Conservation (phyloP, 2,113 vertebrate genomes). For the Pachyramphus minor region DNA sequence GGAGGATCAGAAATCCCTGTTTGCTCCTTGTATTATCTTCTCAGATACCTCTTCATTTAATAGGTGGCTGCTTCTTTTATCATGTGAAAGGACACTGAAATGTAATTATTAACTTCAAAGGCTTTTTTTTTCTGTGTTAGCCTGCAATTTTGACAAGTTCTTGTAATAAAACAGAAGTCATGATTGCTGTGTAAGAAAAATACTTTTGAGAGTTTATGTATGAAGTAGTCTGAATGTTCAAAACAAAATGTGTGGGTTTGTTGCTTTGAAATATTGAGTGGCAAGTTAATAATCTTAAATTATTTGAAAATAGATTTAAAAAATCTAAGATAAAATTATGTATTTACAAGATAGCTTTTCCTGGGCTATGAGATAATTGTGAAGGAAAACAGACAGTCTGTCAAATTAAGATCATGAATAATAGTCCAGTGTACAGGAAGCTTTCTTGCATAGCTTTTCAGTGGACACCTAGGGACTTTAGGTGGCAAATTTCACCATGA, state of each 20-base stretch:
- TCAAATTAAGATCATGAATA: background rate
- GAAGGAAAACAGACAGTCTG: background rate
- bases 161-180: background rate
- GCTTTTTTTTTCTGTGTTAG: background rate
- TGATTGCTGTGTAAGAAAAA: background rate
- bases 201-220: background rate
- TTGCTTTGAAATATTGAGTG: background rate
- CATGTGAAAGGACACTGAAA: background rate
- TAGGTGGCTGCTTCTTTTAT: background rate
- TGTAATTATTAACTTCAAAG: background rate
- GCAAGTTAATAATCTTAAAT: background rate
- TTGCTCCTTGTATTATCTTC: background rate
- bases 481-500: background rate
- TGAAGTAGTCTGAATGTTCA: background rate
- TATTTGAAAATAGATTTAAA: too few relatives aligned
- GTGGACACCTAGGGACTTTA: rapidly evolving
- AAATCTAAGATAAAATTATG: background rate
- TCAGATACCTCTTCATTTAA: background rate
- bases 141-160: background rate
- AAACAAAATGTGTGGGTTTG: background rate
- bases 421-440: rapidly evolving
- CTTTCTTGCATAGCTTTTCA: background rate
- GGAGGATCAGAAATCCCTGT: background rate
- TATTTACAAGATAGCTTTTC: background rate
- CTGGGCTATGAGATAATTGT: background rate